Percentiles rank a stretch among this genome's conserved stretches.
Evolutionary conservation across 2,113 vertebrate species (phyloP).

Genomic region (Oxygymnocypris stewartii): DNA sequence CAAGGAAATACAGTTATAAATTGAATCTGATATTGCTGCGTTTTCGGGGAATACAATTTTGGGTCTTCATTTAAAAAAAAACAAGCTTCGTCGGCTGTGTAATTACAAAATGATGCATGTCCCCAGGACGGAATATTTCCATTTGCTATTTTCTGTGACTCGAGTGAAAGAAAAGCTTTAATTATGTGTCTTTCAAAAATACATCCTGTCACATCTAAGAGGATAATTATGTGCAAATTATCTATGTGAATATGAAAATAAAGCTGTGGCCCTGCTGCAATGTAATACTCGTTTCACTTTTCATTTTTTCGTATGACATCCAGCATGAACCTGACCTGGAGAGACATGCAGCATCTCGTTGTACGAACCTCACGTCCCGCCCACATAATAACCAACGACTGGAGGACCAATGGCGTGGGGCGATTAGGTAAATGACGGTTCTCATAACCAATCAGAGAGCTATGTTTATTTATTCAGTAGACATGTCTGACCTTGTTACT

Average conservation of each 20-base stretch:
- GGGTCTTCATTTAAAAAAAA: neutral
- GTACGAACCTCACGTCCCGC: conserved; percentile 87
- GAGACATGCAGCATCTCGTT: conserved; percentile 98
- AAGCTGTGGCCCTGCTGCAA: conserved; percentile 35
- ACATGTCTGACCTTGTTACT: conserved; percentile 23
- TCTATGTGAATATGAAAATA: conserved; percentile 35
- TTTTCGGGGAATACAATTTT: conserved; percentile 10
- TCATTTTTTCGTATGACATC: neutral
- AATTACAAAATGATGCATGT: conserved; percentile 38
- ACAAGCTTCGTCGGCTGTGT: neutral
- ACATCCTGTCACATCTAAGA: conserved; percentile 26
- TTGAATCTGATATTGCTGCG: conserved; percentile 9
- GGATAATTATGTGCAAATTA: conserved; percentile 37
- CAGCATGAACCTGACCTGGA: conserved; percentile 95
- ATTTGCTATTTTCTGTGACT: conserved; percentile 30
- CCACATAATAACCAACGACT: conserved; percentile 89
- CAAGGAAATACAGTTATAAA: conserved; percentile 15
- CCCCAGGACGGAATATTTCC: conserved; percentile 22
- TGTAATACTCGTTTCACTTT: conserved; percentile 30
- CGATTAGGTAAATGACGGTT: conserved; percentile 81
- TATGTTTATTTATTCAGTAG: conserved; percentile 1
- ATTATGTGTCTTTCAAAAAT: conserved; percentile 28
- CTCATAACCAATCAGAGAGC: neutral
- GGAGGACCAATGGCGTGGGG: conserved; percentile 91
- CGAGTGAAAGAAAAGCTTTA: conserved; percentile 21